phyloP scores from a whole-genome alignment of 2,888 invertebrate species.

The Thecophora atra region DNA sequence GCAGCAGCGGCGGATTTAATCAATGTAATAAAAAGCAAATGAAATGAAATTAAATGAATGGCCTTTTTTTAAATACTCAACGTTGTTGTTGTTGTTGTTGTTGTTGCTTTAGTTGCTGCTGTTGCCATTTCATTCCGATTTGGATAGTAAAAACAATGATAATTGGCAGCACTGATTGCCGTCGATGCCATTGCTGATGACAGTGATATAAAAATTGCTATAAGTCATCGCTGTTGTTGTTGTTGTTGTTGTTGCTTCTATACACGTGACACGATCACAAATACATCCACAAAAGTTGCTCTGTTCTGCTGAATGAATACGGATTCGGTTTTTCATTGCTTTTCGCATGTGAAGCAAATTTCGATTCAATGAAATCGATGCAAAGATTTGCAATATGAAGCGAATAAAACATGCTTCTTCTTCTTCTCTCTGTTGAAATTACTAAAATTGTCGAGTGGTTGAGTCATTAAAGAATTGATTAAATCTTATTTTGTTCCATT shows the following conservation, averaged over 20 bases:
- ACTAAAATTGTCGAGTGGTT: too few relatives aligned
- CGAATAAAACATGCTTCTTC: too few relatives aligned
- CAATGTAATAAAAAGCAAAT: slow-evolving; percentile 6
- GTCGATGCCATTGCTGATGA: slow-evolving; percentile 9
- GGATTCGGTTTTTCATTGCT: too few relatives aligned
- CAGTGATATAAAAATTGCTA: background rate
- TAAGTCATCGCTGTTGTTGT: slow-evolving; percentile 4
- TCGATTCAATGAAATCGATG: too few relatives aligned
- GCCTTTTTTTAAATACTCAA: background rate
- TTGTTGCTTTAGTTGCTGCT: slow-evolving; percentile 18
- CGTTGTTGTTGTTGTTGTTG: background rate
- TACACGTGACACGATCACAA: too few relatives aligned
- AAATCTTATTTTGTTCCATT: too few relatives aligned
- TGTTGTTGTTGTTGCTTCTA: background rate
- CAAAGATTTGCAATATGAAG: too few relatives aligned
- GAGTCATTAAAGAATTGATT: too few relatives aligned
- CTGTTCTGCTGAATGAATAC: too few relatives aligned
- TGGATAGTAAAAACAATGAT: slow-evolving; percentile 17
- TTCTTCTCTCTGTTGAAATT: too few relatives aligned
- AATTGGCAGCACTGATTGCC: slow-evolving; percentile 22
- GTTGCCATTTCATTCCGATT: background rate
- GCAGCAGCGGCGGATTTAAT: slow-evolving; percentile 14
- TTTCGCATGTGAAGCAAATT: too few relatives aligned
- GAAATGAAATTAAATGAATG: background rate
- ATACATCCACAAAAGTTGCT: too few relatives aligned